These are phyloP conservation scores for Geodia barretti DNA, from an alignment of 37 sponge, comb jelly and placozoan species.

Conservation along the genomic window DNA sequence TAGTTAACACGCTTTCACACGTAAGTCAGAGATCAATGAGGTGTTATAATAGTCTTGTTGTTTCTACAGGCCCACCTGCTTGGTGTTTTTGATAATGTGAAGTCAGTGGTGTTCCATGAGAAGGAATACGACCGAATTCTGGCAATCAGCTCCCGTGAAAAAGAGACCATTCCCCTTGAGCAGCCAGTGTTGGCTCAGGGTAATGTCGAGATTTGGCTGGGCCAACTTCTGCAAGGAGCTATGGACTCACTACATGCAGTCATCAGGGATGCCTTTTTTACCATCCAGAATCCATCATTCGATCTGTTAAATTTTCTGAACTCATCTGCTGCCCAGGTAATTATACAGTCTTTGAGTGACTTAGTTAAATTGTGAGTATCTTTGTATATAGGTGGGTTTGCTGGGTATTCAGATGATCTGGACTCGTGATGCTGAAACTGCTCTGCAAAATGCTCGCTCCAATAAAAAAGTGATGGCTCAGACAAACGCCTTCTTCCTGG, in stretches of 20 bases:
- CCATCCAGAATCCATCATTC: slow-evolving; percentile 67
- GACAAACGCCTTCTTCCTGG: slow-evolving; percentile 80
- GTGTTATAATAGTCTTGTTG: no score
- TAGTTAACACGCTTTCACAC: no score
- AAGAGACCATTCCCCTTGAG: slow-evolving; percentile 82
- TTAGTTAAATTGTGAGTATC: background rate
- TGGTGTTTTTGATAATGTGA: slow-evolving; percentile 91
- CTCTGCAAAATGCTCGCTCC: slow-evolving; percentile 69
- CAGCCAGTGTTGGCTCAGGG: slow-evolving; percentile 91
- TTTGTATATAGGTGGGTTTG: slow-evolving; percentile 71
- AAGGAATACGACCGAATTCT: slow-evolving; percentile 89
- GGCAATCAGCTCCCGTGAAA: slow-evolving; percentile 82
- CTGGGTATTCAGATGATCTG: slow-evolving; percentile 96
- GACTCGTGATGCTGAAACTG: slow-evolving; percentile 91
- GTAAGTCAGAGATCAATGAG: no score
- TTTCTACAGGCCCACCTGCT: slow-evolving; percentile 82
- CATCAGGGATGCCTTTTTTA: slow-evolving; percentile 76
- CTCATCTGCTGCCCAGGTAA: slow-evolving; percentile 79
- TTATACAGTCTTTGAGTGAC: background rate
- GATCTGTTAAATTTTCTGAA: slow-evolving; percentile 75
- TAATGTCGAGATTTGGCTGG: slow-evolving; percentile 96
- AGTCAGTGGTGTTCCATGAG: slow-evolving; percentile 90
- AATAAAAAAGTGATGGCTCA: slow-evolving; percentile 86
- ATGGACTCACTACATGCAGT: slow-evolving; percentile 81
- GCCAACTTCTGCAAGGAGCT: slow-evolving; percentile 75